phyloP scores from a whole-genome alignment of 2,113 vertebrate genomes.

The Nesogale talazaci region DNA sequence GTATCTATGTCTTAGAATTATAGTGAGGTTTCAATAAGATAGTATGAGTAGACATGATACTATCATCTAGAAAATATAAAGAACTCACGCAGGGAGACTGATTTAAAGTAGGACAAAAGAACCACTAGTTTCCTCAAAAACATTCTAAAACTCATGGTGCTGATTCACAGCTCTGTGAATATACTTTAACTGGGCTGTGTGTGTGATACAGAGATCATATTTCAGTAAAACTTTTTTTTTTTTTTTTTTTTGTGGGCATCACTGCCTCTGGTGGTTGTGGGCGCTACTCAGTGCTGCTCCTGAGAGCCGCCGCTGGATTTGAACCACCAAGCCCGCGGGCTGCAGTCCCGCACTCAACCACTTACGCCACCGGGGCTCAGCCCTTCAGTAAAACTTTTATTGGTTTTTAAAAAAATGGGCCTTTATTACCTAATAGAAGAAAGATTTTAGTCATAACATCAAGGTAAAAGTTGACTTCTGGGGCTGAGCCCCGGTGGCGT shows the following conservation, averaged over 20 bases:
- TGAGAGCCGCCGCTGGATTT: too few species aligned
- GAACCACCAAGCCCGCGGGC: too few species aligned
- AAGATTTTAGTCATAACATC: slow-evolving; percentile 1
- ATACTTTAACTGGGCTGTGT: slow-evolving; percentile 3
- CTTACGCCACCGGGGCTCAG: too few species aligned
- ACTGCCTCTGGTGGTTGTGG: too few species aligned
- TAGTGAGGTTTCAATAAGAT: too few species aligned
- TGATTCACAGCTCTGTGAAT: not conserved
- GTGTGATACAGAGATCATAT: not conserved
- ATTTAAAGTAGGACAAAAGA: not conserved
- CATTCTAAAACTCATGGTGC: slow-evolving; percentile 4
- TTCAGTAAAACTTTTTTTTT: not conserved
- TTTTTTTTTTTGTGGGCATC: too few species aligned
- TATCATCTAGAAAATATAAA: not conserved
- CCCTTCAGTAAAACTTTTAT: too few species aligned
- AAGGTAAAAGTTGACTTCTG: not conserved
- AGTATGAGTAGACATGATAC: too few species aligned
- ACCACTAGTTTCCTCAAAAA: not conserved
- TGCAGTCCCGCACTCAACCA: too few species aligned
- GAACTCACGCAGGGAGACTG: not conserved
- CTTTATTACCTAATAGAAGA: not conserved
- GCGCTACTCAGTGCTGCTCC: too few species aligned
- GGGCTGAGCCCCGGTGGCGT: too few species aligned
- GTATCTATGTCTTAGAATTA: too few species aligned
- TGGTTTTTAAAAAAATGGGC: not conserved